Base-by-base conservation (phyloP, 2,888 invertebrate species). In the Diogma glabrata region DNA sequence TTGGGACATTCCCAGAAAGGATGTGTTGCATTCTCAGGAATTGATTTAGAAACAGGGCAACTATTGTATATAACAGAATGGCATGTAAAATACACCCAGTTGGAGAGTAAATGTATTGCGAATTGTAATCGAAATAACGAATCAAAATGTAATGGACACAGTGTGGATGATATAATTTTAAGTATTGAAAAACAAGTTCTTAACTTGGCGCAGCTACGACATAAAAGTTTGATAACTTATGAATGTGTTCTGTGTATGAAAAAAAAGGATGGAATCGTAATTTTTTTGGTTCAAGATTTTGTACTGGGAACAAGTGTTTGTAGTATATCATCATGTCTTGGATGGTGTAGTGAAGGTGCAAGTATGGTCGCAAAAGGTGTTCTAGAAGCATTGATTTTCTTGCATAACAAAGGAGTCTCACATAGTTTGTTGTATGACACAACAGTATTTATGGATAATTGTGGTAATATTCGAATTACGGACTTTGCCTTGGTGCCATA, bases 361-460 rank as follows among this genome's bases (percentile, higher is more conserved):
- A 61, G 69, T 4, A 64, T 66, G 60, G 66, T 90, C 26, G 82
- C 84, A 0, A 72, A 73, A 47, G 87, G 86, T 24, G 76, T 91
- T 23, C 72, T 92, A 4, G 76, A 79, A 50, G 89, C 85, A 12
- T 68, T 93, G 26, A 78, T 79, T 33, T 89, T 82, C 64, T 72
- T 94, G 51, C 93, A 94, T 64, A 76, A 81, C 58, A 84, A 83
- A 55, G 84, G 86, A 56, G 81, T 92, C 2, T 80, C 89, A 14
- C 92, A 94, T 65, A 82, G 84, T 61, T 84, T 88, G 67, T 70
- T 94, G n/a, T 72, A 83, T 53, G 81, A 81, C 59, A 79, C 81
- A 17, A 84, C 81, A 57, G 78, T 89, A 51, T 84, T 81, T 63
- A 71, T 90, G 64, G 84, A 84, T 59, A 75, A 78, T 47, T 67